phyloP scores from a whole-genome alignment of 2,797 vertebrate species.

The Sphenodon punctatus region DNA sequence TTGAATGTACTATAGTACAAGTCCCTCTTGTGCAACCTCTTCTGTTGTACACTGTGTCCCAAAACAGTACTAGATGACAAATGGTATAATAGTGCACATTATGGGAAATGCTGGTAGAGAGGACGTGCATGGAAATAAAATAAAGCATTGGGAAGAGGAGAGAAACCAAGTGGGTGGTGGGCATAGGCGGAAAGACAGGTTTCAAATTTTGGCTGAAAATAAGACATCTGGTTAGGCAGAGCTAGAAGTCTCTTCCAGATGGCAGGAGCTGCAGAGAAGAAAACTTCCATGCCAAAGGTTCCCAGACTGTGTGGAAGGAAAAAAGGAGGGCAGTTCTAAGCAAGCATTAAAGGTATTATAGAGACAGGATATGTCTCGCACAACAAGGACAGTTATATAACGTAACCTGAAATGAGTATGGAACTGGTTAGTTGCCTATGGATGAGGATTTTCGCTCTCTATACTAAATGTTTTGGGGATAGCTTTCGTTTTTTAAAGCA shows the following conservation, averaged over 20 bases:
- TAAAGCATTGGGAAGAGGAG: background rate
- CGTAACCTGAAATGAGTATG: background rate
- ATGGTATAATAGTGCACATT: background rate
- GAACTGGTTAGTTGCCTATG: background rate
- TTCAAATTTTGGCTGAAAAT: background rate
- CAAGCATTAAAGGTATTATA: rapidly evolving
- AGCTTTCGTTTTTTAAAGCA: no score
- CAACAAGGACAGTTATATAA: background rate
- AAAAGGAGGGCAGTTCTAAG: background rate
- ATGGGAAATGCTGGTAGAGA: rapidly evolving
- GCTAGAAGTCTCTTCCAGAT: background rate
- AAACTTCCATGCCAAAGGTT: background rate
- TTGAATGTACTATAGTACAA: rapidly evolving
- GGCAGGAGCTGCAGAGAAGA: background rate
- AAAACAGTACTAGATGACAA: background rate
- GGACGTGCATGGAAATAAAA: rapidly evolving
- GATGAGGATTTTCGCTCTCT: background rate
- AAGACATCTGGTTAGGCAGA: rapidly evolving
- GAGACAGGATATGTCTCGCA: background rate
- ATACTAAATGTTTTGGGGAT: rapidly evolving
- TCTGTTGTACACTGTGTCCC: rapidly evolving
- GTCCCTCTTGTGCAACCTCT: rapidly evolving
- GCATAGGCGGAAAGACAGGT: rapidly evolving
- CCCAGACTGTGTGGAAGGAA: rapidly evolving
- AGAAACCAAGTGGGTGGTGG: background rate